These are phyloP conservation scores for Luehdorfia chinensis DNA, from an alignment of 1,140 invertebrate genomes.

Conservation along the genomic window DNA sequence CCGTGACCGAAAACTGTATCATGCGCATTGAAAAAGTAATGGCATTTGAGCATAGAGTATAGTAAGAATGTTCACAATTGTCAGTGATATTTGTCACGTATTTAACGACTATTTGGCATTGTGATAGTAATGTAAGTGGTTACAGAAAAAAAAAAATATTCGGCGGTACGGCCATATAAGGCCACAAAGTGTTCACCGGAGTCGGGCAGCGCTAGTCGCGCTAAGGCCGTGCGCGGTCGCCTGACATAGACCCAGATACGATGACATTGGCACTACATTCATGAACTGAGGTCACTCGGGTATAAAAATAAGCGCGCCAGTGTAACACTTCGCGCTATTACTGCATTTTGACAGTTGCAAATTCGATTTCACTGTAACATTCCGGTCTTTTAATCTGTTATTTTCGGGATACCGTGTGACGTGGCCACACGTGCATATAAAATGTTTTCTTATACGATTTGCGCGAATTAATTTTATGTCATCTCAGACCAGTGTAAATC, in stretches of 20 bases:
- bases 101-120: conserved; percentile 4
- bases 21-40: conserved; percentile 2
- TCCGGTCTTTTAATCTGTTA: conserved; percentile 17
- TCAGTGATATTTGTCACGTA: conserved; percentile 11
- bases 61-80: neutral
- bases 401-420: neutral
- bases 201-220: conserved; percentile 37
- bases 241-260: conserved; percentile 72
- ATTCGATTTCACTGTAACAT: conserved; percentile 31
- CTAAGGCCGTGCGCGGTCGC: conserved; percentile 45
- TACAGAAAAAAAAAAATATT: conserved; percentile 21
- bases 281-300: conserved; percentile 66
- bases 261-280: conserved; percentile 76
- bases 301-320: conserved; percentile 64
- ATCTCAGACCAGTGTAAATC: too few species aligned
- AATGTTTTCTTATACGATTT: neutral
- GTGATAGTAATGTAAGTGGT: conserved; percentile 8
- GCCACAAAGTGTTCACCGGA: conserved; percentile 44
- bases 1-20: conserved; percentile 9
- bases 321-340: conserved; percentile 30
- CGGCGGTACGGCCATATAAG: conserved; percentile 62
- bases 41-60: conserved; percentile 2
- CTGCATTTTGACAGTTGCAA: conserved; percentile 38
- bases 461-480: neutral
- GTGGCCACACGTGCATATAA: neutral